Percentiles rank a stretch among this genome's conserved stretches.
These are phyloP conservation scores for Martes flavigula DNA, from an alignment of 2,797 vertebrate genomes.

Conservation along the genomic window DNA sequence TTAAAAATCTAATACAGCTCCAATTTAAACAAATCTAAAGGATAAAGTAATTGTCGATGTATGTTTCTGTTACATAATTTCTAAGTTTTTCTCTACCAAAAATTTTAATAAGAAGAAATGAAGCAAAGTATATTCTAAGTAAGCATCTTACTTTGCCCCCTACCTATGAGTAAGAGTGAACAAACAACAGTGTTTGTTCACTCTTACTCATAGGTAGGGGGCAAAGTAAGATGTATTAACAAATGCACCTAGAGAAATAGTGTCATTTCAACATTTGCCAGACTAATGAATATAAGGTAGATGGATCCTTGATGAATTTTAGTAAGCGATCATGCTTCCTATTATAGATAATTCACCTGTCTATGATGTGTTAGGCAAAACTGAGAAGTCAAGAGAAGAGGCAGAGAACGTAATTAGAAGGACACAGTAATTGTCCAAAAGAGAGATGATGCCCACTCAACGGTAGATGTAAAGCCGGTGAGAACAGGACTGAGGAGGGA, in stretches of 20 bases:
- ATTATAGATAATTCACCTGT: background rate
- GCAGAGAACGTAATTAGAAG: background rate
- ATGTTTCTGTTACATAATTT: background rate
- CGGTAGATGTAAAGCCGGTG: background rate
- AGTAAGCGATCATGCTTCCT: background rate
- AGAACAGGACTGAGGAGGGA: background rate
- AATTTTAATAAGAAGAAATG: background rate
- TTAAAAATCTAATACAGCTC: background rate
- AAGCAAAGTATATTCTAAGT: background rate
- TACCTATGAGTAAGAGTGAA: too few species aligned
- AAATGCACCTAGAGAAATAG: background rate
- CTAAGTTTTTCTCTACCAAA: background rate
- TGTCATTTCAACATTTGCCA: background rate
- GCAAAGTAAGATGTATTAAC: background rate
- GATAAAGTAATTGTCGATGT: background rate
- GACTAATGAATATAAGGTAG: background rate
- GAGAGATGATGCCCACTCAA: background rate
- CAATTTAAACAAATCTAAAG: background rate
- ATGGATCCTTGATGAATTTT: background rate
- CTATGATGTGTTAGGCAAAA: background rate
- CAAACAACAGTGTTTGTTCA: background rate
- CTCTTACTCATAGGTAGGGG: background rate
- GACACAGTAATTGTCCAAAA: background rate
- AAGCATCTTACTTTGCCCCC: too few species aligned
- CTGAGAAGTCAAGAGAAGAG: background rate